Evolutionary conservation across 2,888 invertebrate species (phyloP).

Genomic region (Cecidostiba fungosa): DNA sequence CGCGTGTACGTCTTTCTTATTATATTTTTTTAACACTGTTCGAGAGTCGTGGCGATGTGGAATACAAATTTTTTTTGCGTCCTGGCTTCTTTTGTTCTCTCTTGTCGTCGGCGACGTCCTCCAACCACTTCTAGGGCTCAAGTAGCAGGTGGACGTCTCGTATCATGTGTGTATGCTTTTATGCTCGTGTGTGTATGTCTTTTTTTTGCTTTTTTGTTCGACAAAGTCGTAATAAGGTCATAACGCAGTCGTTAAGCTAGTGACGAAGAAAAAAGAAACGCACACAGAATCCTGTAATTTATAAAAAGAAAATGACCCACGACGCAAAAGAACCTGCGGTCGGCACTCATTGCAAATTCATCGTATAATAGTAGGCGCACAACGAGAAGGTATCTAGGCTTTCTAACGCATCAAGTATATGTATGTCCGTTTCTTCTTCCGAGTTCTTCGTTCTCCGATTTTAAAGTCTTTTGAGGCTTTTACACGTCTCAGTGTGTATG

Average conservation of each 20-base stretch:
- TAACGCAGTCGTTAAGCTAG: not conserved
- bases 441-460: conserved; percentile 4
- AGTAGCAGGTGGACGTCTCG: conserved; percentile 59
- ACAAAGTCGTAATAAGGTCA: not conserved
- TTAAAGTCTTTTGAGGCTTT: conserved; percentile 22
- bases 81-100: conserved; percentile 14
- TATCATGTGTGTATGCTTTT: not conserved
- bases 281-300: not conserved
- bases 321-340: not conserved
- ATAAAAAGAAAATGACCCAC: conserved; percentile 34
- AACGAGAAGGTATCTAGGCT: conserved; percentile 55
- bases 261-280: not conserved
- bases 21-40: not conserved
- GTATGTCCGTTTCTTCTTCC: not conserved
- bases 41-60: not conserved
- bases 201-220: not conserved
- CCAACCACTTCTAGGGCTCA: conserved; percentile 62
- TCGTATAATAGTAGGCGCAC: conserved; percentile 44
- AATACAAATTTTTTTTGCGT: conserved; percentile 4
- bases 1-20: conserved; percentile 29
- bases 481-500: not conserved
- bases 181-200: not conserved
- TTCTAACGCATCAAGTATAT: conserved; percentile 42
- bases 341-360: conserved; percentile 39
- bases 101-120: conserved; percentile 19